A percentile compares a stretch with the other conserved stretches of the same genome.
phyloP scores from a whole-genome alignment of 2,888 invertebrate genomes.

The Heliconius erato region DNA sequence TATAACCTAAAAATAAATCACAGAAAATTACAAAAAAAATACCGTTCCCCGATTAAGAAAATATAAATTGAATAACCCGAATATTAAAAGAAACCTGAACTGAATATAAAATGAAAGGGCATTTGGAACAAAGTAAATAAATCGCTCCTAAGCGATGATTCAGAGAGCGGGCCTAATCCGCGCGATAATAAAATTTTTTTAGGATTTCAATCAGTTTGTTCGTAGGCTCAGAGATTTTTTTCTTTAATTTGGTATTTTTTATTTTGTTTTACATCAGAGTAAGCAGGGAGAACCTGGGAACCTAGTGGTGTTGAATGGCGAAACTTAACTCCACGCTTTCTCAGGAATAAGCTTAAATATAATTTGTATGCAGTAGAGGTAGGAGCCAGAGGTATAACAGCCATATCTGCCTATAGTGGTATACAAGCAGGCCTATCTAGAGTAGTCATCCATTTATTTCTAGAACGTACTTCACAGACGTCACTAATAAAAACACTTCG shows the following conservation, averaged over 20 bases:
- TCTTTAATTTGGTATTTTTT: not conserved
- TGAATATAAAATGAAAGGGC: slow-evolving; percentile 38
- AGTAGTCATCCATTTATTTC: no score
- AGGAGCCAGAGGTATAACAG: no score
- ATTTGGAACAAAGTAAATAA: slow-evolving; percentile 34
- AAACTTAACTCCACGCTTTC: no score
- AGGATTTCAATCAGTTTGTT: slow-evolving; percentile 50
- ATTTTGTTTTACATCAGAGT: no score
- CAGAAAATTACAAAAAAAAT: not conserved
- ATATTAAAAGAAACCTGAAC: slow-evolving; percentile 16
- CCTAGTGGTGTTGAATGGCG: no score
- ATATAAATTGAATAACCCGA: slow-evolving; percentile 5
- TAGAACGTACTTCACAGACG: no score
- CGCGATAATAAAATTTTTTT: slow-evolving; percentile 51
- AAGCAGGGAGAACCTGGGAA: no score
- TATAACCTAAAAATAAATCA: not conserved
- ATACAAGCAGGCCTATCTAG: no score
- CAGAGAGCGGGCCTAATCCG: slow-evolving; percentile 46
- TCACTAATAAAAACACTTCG: no score
- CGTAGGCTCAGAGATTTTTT: slow-evolving; percentile 59
- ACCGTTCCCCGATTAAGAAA: not conserved
- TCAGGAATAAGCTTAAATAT: no score
- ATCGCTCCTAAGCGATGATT: slow-evolving; percentile 47
- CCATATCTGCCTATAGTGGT: no score
- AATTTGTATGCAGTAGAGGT: no score